Conservation (phyloP, 2,888 invertebrate species). For the Pristionchus japonicus region DNA sequence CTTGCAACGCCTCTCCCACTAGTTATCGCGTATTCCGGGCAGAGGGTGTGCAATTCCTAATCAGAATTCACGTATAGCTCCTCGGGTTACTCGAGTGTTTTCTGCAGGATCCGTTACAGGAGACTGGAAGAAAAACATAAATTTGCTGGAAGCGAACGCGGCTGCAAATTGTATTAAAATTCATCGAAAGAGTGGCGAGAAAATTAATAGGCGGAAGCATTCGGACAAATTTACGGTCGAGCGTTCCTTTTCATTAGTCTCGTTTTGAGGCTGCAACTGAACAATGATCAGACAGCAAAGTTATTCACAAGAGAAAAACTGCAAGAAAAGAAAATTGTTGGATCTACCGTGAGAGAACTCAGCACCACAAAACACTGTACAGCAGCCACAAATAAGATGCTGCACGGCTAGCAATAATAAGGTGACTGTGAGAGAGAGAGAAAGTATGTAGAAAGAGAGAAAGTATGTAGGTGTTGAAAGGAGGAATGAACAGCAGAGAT, state of each 20-base stretch:
- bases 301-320: background rate
- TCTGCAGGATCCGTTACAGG: background rate
- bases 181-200: background rate
- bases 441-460: background rate
- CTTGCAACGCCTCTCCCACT: background rate
- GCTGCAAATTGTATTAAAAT: background rate
- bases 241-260: background rate
- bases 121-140: background rate
- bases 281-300: background rate
- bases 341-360: background rate
- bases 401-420: background rate
- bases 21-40: background rate
- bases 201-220: background rate
- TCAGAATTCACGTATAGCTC: background rate
- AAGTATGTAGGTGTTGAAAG: background rate
- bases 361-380: background rate
- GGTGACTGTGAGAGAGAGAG: background rate
- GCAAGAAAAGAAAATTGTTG: background rate
- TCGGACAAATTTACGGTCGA: background rate
- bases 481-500: no score
- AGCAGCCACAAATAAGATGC: background rate
- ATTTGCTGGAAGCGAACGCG: background rate
- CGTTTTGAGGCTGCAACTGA: background rate
- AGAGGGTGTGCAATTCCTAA: background rate
- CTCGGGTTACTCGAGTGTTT: background rate